Conservation (phyloP, 2,113 vertebrate genomes). For the Herpailurus yagouaroundi region DNA sequence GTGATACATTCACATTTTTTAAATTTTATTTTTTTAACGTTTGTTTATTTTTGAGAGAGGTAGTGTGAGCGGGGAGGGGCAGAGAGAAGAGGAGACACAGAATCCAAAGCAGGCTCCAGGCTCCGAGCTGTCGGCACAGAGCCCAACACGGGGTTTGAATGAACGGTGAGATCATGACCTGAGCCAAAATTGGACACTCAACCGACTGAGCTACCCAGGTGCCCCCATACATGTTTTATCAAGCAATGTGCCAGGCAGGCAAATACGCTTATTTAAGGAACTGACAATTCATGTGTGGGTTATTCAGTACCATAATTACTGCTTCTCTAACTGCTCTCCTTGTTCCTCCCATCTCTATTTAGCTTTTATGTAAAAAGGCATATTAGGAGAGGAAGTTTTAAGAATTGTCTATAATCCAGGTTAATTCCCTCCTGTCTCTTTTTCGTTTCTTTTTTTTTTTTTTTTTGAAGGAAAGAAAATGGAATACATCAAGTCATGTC, state of each 20-base stretch:
- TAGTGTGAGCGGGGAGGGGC: no score
- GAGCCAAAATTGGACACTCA: no score
- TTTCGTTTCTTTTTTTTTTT: conserved; percentile 20
- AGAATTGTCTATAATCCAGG: neutral
- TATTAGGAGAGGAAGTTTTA: conserved; percentile 37
- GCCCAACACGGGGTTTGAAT: no score
- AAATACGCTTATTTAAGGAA: conserved; percentile 38
- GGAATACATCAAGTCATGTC: neutral
- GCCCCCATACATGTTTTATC: conserved; percentile 25
- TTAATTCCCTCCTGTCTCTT: neutral
- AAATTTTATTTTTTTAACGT: neutral
- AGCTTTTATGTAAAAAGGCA: conserved; percentile 53
- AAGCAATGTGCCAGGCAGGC: neutral
- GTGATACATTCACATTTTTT: conserved; percentile 76
- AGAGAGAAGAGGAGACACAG: no score
- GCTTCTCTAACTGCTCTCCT: conserved; percentile 8
- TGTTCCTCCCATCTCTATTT: conserved; percentile 58
- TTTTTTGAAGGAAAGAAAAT: neutral
- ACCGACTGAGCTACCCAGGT: no score
- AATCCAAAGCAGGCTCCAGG: no score
- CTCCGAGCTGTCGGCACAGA: no score
- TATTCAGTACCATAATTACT: conserved; percentile 36
- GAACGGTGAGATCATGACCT: no score
- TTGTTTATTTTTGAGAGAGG: neutral
- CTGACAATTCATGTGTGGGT: conserved; percentile 29